Evolutionary conservation across 2,888 invertebrate species (phyloP).

Genomic region (Scotopteryx bipunctaria): DNA sequence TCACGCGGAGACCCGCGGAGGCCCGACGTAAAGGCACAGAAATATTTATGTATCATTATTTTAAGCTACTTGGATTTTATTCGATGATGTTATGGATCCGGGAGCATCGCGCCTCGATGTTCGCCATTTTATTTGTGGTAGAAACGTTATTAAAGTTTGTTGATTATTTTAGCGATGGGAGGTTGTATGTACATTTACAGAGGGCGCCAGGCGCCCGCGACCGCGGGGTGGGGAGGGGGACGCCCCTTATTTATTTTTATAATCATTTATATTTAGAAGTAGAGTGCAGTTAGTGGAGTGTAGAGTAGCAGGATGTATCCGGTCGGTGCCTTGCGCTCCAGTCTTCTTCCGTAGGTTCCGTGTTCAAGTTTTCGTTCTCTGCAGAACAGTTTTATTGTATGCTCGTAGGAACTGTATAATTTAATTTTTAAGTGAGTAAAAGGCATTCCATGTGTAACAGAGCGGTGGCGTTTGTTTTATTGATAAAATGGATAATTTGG

Average conservation of each 20-base stretch:
- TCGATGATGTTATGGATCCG: constrained; percentile 37
- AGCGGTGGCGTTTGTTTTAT: constrained; percentile 71
- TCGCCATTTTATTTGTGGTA: constrained; percentile 50
- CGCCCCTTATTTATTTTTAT: constrained; percentile 81
- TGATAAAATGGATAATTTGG: constrained; percentile 45
- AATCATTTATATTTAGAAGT: constrained; percentile 79
- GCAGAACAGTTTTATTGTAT: constrained; percentile 48
- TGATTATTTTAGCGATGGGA: constrained; percentile 57
- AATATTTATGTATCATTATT: constrained; percentile 60
- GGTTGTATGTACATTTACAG: too few species aligned
- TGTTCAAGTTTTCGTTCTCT: constrained; percentile 17
- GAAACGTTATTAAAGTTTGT: constrained; percentile 62
- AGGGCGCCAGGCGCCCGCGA: neutral
- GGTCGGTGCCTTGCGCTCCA: constrained; percentile 42
- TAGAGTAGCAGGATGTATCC: constrained; percentile 56
- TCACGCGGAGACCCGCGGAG: constrained; percentile 26
- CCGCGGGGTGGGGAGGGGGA: constrained; percentile 62
- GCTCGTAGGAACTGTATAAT: constrained; percentile 73
- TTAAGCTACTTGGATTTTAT: constrained; percentile 66
- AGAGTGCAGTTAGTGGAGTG: constrained; percentile 65
- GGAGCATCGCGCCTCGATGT: constrained; percentile 42
- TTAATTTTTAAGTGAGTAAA: constrained; percentile 73
- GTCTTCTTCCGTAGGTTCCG: constrained; percentile 44
- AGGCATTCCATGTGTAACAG: constrained; percentile 79
- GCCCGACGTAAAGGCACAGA: constrained; percentile 45